Conservation (phyloP, 1,140 invertebrate genomes). For the Papilio aristodemus region DNA sequence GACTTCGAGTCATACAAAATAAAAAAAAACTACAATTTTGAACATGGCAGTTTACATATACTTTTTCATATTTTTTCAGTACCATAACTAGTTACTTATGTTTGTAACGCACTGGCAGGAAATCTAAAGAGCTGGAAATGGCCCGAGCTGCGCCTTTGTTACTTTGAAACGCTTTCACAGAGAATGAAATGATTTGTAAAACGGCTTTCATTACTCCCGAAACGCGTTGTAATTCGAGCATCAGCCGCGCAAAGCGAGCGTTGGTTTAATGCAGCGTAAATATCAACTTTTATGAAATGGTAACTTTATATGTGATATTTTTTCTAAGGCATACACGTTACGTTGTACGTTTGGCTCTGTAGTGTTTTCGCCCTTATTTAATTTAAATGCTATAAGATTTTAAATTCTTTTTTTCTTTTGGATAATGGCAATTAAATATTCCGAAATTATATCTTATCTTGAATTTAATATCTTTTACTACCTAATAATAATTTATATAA, state of each 20-base stretch:
- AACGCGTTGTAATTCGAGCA: conserved; percentile 17
- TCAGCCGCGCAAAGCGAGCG: conserved; percentile 16
- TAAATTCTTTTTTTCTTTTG: no score
- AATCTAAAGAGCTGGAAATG: conserved; percentile 22
- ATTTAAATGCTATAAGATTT: neutral
- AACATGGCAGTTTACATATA: neutral
- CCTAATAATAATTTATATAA: no score
- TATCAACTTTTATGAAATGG: conserved; percentile 20
- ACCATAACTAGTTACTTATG: conserved; percentile 6
- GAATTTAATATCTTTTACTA: no score
- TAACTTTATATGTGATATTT: conserved; percentile 11
- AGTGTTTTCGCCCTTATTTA: neutral
- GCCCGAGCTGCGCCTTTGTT: conserved; percentile 18
- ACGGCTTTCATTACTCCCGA: conserved; percentile 22
- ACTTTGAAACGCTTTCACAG: conserved; percentile 16
- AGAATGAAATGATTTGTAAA: conserved; percentile 24
- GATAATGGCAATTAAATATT: no score
- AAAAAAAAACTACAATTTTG: neutral
- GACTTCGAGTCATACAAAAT: neutral
- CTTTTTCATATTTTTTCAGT: neutral
- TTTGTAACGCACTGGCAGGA: conserved; percentile 15
- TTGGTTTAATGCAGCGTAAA: conserved; percentile 12
- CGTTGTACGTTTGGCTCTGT: no score
- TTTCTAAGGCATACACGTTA: neutral
- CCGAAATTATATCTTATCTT: no score